A percentile compares a stretch with the other conserved stretches of the same genome.
phyloP scores from a whole-genome alignment of 2,888 invertebrate species.

The Tetanocera ferruginea region DNA sequence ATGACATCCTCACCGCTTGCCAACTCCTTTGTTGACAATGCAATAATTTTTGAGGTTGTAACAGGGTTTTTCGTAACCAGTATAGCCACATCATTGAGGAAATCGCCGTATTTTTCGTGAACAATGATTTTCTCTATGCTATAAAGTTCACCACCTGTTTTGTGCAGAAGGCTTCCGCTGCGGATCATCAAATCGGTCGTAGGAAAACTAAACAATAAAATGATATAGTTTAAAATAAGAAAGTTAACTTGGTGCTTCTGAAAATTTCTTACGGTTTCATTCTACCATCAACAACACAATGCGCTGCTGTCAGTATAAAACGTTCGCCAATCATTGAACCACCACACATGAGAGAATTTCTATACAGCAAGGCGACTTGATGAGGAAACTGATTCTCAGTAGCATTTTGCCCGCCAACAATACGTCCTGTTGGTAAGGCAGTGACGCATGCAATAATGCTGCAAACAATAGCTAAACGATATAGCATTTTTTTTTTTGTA shows the following conservation, averaged over 20 bases:
- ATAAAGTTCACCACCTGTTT: constrained; percentile 58
- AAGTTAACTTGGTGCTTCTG: background rate
- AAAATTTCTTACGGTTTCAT: constrained; percentile 52
- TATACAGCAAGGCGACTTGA: constrained; percentile 65
- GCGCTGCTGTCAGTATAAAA: constrained; percentile 61
- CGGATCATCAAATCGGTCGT: constrained; percentile 57
- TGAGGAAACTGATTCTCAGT: constrained; percentile 64
- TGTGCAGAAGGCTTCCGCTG: constrained; percentile 64
- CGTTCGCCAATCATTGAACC: constrained; percentile 56
- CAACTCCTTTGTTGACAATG: constrained; percentile 52
- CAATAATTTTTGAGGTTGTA: constrained; percentile 53
- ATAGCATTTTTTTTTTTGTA: constrained; percentile 10
- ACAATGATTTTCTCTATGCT: constrained; percentile 55
- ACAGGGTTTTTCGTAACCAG: constrained; percentile 57
- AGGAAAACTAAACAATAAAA: constrained; percentile 53
- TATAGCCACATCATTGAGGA: constrained; percentile 60
- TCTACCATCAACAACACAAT: constrained; percentile 58
- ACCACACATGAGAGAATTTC: constrained; percentile 57
- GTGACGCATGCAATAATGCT: constrained; percentile 23
- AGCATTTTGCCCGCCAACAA: constrained; percentile 60
- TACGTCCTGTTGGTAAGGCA: constrained; percentile 43
- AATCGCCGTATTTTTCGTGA: constrained; percentile 54
- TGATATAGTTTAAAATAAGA: background rate
- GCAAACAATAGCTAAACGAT: background rate
- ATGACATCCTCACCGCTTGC: constrained; percentile 52